Evolutionary conservation across 2,113 vertebrate genomes (phyloP), one percentile per base, ranked within the genome.

Genomic region (Dasyornis broadbenti): DNA sequence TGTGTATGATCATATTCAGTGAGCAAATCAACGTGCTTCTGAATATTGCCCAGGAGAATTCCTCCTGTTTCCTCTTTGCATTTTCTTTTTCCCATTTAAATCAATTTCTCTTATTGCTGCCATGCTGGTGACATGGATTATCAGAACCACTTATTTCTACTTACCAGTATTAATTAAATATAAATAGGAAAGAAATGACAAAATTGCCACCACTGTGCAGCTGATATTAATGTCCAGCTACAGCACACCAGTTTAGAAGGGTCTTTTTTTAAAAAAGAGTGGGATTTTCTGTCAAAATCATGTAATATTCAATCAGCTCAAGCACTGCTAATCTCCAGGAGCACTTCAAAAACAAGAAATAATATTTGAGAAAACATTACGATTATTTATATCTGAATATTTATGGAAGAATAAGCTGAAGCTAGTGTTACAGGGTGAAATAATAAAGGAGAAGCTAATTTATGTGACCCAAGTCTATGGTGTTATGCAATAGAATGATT

Each of bases 21-120:
- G 82, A 91, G 40, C 56, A 93, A 86, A 86, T 90, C 94, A 86
- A 66, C 28, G 50, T 63, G 79, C 52, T 93, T 83, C 60, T 93
- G 82, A 92, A 45, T 75, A 63, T 77, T 78, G 68, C 82, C 75
- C 52, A 45, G 79, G 70, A 95, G 82, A 86, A 86, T 66, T 68
- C 68, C 68, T 73, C 50, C 78, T 30, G 19, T 94, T 88, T 88
- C 50, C 64, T 63, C 69, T 90, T 66, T 47, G 33, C 50, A 37
- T 78, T 93, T 92, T 70, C 37, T 73, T 82, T 82, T 85, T 80
- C 26, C 47, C 21, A 15, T 81, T 88, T 82, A 88, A 93, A n/a
- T 79, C 22, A 30, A 0, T 82, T 94, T 88, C 64, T 64, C 28
- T 78, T 90, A 40, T 44, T 81, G 68, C 68, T 92, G 35, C 78